Conservation (phyloP, 2,797 vertebrate species). For the Basileuterus tristriatus region DNA sequence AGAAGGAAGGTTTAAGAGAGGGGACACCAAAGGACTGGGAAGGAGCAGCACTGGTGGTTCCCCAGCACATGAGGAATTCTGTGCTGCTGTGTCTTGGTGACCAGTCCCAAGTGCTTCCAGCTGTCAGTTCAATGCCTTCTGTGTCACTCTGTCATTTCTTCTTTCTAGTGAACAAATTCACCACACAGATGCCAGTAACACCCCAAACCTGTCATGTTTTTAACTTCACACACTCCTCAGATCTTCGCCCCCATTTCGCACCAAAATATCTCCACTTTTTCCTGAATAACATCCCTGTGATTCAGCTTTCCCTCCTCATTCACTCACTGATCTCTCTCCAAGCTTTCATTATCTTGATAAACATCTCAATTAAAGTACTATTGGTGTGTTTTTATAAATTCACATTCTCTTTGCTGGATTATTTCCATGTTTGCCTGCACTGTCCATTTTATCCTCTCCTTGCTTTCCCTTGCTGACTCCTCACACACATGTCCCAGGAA, state of each 20-base stretch:
- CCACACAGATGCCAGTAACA: background rate
- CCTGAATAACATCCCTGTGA: background rate
- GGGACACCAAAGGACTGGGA: background rate
- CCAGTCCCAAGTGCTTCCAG: background rate
- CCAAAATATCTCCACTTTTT: background rate
- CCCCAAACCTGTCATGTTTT: background rate
- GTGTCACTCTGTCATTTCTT: background rate
- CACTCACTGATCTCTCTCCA: background rate
- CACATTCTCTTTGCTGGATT: background rate
- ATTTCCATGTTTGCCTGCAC: background rate
- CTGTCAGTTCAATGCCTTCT: background rate
- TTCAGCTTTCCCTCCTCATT: background rate
- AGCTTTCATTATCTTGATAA: background rate
- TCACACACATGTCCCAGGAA: background rate
- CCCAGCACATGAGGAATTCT: background rate
- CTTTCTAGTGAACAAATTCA: background rate
- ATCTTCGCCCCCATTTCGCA: background rate
- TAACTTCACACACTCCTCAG: background rate
- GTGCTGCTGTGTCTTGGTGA: background rate
- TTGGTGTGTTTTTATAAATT: background rate
- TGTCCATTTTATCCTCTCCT: background rate
- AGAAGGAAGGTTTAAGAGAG: background rate
- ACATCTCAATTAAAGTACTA: background rate
- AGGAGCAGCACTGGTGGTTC: background rate
- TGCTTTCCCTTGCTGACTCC: background rate